These are phyloP conservation scores for Xestia xanthographa DNA, from an alignment of 2,888 invertebrate species.

Conservation along the genomic window DNA sequence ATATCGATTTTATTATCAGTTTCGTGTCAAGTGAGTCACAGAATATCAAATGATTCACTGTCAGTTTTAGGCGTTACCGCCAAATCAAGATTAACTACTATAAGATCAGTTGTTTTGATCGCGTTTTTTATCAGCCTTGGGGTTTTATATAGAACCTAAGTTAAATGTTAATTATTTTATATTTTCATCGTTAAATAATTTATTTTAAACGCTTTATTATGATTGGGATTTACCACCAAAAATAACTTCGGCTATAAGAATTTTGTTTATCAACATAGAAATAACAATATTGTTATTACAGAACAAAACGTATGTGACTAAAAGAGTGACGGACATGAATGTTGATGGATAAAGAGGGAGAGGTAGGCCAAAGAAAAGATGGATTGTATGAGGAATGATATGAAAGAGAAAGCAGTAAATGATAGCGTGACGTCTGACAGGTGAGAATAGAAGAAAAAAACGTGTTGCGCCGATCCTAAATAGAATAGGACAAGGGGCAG, in stretches of 20 bases:
- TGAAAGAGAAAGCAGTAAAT: too few species aligned
- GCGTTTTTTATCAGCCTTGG: constrained; percentile 27
- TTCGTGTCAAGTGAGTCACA: constrained; percentile 27
- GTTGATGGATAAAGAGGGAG: too few species aligned
- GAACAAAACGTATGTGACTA: neutral
- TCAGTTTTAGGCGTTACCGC: constrained; percentile 14
- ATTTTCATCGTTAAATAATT: constrained; percentile 4
- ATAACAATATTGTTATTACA: neutral
- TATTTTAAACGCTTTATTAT: neutral
- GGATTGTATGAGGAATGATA: too few species aligned
- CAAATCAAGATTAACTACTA: neutral
- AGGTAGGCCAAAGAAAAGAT: too few species aligned
- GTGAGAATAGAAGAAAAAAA: too few species aligned
- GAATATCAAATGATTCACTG: constrained; percentile 29
- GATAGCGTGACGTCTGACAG: too few species aligned
- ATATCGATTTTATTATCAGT: constrained; percentile 32
- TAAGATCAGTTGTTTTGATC: constrained; percentile 32
- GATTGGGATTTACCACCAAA: constrained; percentile 23
- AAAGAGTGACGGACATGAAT: too few species aligned
- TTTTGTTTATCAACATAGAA: constrained; percentile 3
- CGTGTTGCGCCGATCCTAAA: too few species aligned
- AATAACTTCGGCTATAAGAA: neutral
- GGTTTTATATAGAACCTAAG: constrained; percentile 16
- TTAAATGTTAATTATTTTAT: constrained; percentile 17
- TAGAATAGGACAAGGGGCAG: too few species aligned